These are phyloP conservation scores for Drosophila tropicalis DNA, from an alignment of 1,140 invertebrate genomes.

Conservation along the genomic window DNA sequence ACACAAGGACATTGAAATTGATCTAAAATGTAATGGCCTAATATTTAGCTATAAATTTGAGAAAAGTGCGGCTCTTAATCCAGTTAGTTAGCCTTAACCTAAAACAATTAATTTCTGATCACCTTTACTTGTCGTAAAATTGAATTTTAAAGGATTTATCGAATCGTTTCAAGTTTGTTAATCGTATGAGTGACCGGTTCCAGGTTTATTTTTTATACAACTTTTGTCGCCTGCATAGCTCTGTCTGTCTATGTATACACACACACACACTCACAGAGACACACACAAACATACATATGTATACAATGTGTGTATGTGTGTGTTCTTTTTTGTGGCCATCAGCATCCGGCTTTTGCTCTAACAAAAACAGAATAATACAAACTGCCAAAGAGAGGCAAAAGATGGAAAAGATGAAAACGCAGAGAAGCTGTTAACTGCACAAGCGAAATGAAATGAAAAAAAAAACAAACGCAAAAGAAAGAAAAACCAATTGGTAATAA, in stretches of 20 bases:
- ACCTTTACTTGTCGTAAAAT: no score
- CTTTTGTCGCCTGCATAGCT: constrained; percentile 33
- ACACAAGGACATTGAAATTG: no score
- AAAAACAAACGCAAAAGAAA: not conserved
- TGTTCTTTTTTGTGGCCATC: constrained; percentile 2
- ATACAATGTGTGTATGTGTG: not conserved
- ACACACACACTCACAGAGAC: no score
- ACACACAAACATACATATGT: no score
- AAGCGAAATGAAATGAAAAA: no score
- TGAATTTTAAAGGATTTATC: no score
- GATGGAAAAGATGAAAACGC: constrained; percentile 1
- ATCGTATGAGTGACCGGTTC: not conserved
- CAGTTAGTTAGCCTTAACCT: no score
- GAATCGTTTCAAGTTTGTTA: not conserved
- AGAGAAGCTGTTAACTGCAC: not conserved
- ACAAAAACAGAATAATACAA: constrained; percentile 50
- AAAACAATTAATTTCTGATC: no score
- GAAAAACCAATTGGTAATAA: constrained; percentile 35
- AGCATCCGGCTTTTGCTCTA: constrained; percentile 61
- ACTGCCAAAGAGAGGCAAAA: constrained; percentile 4
- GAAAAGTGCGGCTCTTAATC: no score
- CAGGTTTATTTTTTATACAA: not conserved
- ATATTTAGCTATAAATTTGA: no score
- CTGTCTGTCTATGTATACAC: not conserved
- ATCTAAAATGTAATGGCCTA: no score